Base-by-base conservation (phyloP, 2,797 vertebrate species). In the Masticophis lateralis region DNA sequence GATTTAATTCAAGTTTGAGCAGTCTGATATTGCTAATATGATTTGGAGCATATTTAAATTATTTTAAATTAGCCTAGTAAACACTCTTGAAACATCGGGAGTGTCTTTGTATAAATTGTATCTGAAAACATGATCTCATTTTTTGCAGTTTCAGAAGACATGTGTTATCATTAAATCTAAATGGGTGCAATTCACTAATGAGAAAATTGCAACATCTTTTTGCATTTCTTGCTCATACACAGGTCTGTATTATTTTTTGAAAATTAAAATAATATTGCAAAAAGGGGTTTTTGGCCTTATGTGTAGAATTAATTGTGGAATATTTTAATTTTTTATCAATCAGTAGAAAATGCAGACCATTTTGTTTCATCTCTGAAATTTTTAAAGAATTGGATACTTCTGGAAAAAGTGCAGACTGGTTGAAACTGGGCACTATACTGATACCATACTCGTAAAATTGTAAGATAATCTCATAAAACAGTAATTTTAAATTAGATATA, bases 131-230 rank as follows among this genome's bases (percentile, higher is more conserved):
- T 91, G 95, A 0, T 94, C 27, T 90, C 11, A 16, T 95, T 91
- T 9, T 92, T 95, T 95, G 94, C 96, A 99, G 99, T 98, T 99
- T 99, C 97, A 99, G 99, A 94, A 98, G 99, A 91, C 98, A 98
- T 69, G 99, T 99, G 93, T 98, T 99, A 95, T 99, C 99, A 56
- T 97, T 99, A 94, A 98, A 98, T 97, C 97, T 99, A 91, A 99
- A 99, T 90, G 98, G 98, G 0, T 98, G 98, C 95, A 98, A 99
- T 97, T 98, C 98, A 14, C 97, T 99, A 94, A 99, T 99, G 99
- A 99, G 99, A 97, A 99, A 99, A 95, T 97, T 99, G 61, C 99
- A 99, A 97, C 98, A 99, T 95, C 98, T 99, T 51, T 99, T 99
- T 97, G 99, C 99, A 1, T 99, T 99, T 97, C 98, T 99, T 96